Evolutionary conservation across 2,113 vertebrate genomes (phyloP).

Genomic region (Ceuthmochares aereus): DNA sequence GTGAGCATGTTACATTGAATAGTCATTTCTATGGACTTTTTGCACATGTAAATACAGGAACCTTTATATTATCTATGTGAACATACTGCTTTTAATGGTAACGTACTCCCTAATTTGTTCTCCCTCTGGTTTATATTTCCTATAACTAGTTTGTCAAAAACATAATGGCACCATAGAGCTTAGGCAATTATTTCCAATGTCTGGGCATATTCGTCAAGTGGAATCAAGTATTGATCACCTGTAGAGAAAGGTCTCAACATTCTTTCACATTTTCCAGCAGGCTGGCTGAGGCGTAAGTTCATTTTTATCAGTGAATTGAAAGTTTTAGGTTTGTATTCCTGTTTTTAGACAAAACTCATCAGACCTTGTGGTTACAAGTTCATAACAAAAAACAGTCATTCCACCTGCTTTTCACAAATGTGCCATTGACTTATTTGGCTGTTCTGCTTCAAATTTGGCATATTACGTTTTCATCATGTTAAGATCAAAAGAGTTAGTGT

Average conservation of each 20-base stretch:
- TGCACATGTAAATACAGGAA: neutral
- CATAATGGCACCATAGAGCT: neutral
- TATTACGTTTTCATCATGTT: neutral
- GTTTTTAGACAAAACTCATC: neutral
- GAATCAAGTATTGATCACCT: constrained; percentile 52
- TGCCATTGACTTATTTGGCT: constrained; percentile 1
- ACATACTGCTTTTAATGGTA: constrained; percentile 7
- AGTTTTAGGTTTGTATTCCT: neutral
- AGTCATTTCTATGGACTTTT: neutral
- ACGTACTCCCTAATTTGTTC: constrained; percentile 24
- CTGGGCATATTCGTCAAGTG: constrained; percentile 47
- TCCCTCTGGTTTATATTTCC: constrained; percentile 25
- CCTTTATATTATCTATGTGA: neutral
- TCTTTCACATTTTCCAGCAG: constrained; percentile 3
- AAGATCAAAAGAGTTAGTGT: neutral
- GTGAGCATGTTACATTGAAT: neutral
- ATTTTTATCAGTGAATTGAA: neutral
- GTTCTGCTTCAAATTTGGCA: neutral
- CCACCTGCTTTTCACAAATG: neutral
- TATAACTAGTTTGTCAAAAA: neutral
- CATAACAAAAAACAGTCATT: neutral
- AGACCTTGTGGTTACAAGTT: neutral
- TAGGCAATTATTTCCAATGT: constrained; percentile 52
- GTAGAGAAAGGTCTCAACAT: constrained; percentile 1
- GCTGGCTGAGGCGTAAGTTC: neutral